These are phyloP conservation scores for Myiagra hebetior DNA, from an alignment of 2,113 vertebrate genomes.

Conservation along the genomic window DNA sequence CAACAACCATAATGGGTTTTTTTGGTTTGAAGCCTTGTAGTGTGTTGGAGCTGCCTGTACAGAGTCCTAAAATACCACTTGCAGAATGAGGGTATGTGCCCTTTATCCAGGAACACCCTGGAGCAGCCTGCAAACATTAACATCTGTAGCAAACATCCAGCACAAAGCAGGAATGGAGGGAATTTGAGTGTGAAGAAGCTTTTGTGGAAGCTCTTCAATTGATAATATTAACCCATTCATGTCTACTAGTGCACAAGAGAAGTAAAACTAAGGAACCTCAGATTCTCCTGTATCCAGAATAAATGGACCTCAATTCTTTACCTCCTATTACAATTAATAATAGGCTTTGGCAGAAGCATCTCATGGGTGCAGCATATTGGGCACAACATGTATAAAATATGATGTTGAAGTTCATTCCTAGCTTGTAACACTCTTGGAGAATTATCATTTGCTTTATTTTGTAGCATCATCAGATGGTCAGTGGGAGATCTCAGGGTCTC, in stretches of 20 bases:
- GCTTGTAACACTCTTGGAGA: not conserved
- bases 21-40: not conserved
- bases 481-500: not conserved
- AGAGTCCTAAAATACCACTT: not conserved
- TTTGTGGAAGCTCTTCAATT: not conserved
- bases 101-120: not conserved
- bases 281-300: not conserved
- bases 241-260: not conserved
- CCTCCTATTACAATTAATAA: not conserved
- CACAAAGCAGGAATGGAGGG: not conserved
- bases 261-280: not conserved
- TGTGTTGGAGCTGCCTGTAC: not conserved
- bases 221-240: not conserved
- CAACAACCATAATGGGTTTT: not conserved
- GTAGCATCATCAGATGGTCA: not conserved
- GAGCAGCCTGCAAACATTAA: not conserved
- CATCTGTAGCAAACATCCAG: not conserved
- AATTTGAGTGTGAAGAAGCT: not conserved
- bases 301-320: not conserved
- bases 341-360: not conserved
- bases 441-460: not conserved
- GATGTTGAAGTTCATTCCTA: not conserved
- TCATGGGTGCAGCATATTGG: not conserved
- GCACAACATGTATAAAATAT: rapidly evolving
- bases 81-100: not conserved